Conservation (phyloP, 2,888 invertebrate genomes). For the Parasteatoda lunata region DNA sequence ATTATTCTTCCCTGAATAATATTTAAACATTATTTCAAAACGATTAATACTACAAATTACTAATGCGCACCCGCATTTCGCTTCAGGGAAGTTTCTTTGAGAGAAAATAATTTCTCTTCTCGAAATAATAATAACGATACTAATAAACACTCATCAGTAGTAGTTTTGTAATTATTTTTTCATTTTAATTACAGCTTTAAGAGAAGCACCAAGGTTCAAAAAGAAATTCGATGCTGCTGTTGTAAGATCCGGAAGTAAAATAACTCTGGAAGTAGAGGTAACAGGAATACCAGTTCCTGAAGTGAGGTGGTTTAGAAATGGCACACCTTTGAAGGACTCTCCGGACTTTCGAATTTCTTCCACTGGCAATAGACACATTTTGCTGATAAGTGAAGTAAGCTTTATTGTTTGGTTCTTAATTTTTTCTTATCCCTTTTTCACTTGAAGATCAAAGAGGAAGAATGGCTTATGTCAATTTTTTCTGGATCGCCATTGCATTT, state of each 20-base stretch:
- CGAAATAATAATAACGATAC: too few species aligned
- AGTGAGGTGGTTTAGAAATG: conserved; percentile 82
- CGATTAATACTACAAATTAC: too few species aligned
- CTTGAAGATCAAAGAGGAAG: too few species aligned
- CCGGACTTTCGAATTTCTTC: conserved; percentile 86
- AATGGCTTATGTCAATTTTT: too few species aligned
- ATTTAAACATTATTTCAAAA: too few species aligned
- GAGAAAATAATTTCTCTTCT: too few species aligned
- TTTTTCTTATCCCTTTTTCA: neutral
- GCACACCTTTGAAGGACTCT: conserved; percentile 87
- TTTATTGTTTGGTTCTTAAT: neutral
- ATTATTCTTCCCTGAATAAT: too few species aligned
- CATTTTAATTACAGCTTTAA: conserved; percentile 31
- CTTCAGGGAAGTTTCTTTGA: too few species aligned
- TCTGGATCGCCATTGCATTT: too few species aligned
- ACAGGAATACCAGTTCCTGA: conserved; percentile 81
- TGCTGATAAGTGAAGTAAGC: conserved; percentile 60
- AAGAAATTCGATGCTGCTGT: conserved; percentile 74
- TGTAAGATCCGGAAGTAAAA: conserved; percentile 66
- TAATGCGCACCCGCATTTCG: too few species aligned
- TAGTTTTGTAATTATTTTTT: too few species aligned
- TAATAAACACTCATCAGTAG: too few species aligned
- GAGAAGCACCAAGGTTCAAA: conserved; percentile 79
- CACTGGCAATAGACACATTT: conserved; percentile 75
- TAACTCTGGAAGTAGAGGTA: conserved; percentile 80